Base-by-base conservation (phyloP, 1,140 invertebrate genomes). In the Bombus turneri region DNA sequence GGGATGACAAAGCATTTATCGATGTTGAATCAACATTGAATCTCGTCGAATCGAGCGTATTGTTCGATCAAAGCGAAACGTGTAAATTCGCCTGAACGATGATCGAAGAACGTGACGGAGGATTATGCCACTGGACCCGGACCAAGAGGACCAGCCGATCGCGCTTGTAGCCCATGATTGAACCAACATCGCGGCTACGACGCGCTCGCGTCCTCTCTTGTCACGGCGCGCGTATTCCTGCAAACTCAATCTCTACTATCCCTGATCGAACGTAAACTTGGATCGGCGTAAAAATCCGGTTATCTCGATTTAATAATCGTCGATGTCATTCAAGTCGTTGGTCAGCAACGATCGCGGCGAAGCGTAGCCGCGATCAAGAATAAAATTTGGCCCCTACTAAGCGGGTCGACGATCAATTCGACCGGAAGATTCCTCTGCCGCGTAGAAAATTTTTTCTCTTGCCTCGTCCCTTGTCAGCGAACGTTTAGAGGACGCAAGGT, bases 221-320 rank as follows among this genome's bases (percentile, higher is more conserved):
- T 92, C 90, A 88, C 84, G 81, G 73, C 73, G 71, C 34, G 69
- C 72, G 82, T 86, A 91, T 91, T 92, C 87, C 80, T 85, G 87
- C 78, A 91, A 87, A 90, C 80, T 88, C 81, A 47, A 83, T 81
- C 87, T 86, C 87, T 87, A 92, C 87, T 89, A 86, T 92, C 91
- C 89, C 77, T 74, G 87, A 78, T 43, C 81, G 84, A 31, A 37
- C 68, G 77, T 66, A 66, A 34, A 31, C 13, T 64, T 22, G 78
- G 13, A 34, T 39, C 82, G 10, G 39, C 78, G 78, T 86, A 88
- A 86, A 87, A 66, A 66, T 28, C 57, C 82, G 69, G 84, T 84
- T 93, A 93, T 93, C 92, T 92, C 91, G 92, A 92, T 92, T 92
- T 87, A 93, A 93, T 92, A 92, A 93, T 90, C 88, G 91, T 92